These are phyloP conservation scores for Mechanitis messenoides DNA, from an alignment of 2,888 invertebrate genomes.

Conservation along the genomic window DNA sequence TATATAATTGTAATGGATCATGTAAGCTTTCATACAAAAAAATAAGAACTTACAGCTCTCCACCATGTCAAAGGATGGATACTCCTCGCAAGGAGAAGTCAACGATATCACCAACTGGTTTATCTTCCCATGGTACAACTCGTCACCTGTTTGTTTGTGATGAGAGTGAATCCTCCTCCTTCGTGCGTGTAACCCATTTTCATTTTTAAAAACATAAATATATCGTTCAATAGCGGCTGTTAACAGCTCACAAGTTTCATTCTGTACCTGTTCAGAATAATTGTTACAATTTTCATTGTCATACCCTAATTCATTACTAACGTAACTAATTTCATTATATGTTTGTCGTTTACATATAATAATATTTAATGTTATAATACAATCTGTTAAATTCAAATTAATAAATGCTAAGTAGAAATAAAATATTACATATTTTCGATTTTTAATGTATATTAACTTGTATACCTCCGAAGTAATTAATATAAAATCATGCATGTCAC, in stretches of 20 bases:
- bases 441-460: no score
- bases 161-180: slow-evolving; percentile 11
- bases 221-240: slow-evolving; percentile 76
- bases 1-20: no score
- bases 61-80: slow-evolving; percentile 82
- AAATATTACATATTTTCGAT: no score
- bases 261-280: slow-evolving; percentile 26
- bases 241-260: slow-evolving; percentile 67
- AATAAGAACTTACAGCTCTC: slow-evolving; percentile 81
- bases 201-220: slow-evolving; percentile 34
- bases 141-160: slow-evolving; percentile 7
- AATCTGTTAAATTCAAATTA: no score
- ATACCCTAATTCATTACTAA: not conserved
- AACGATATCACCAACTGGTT: slow-evolving; percentile 74
- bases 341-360: no score
- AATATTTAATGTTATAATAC: no score
- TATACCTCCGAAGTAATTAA: no score
- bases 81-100: slow-evolving; percentile 77
- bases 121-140: slow-evolving; percentile 39
- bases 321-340: not conserved
- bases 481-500: no score
- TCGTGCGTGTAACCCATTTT: slow-evolving; percentile 10
- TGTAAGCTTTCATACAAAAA: no score
- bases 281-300: not conserved
- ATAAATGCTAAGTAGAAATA: no score